Conservation (phyloP, 2,797 vertebrate genomes). For the Alfaro cultratus region DNA sequence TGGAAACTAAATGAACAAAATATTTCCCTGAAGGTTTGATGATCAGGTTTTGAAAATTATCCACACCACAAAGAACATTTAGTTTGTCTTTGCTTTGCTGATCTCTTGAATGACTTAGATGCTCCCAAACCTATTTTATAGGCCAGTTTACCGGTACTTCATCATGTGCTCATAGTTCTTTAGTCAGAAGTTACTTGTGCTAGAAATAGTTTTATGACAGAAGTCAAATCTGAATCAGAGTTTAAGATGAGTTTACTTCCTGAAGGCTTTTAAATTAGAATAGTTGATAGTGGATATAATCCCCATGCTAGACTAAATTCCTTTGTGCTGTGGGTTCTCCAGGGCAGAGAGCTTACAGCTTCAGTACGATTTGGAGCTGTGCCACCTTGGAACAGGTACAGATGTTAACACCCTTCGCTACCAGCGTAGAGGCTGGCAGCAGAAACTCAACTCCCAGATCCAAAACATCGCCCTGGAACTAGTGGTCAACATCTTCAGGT, state of each 20-base stretch:
- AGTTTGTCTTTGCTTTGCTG: neutral
- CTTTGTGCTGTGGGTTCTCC: neutral
- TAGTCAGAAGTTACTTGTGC: neutral
- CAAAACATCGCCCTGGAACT: conserved; percentile 87
- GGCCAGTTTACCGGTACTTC: neutral
- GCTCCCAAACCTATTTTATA: neutral
- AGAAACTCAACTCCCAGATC: conserved; percentile 85
- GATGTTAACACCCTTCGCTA: conserved; percentile 80
- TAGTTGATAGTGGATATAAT: neutral
- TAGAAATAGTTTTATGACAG: neutral
- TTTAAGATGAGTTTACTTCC: neutral
- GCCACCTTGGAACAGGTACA: conserved; percentile 79
- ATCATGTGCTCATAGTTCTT: neutral
- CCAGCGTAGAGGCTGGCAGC: conserved; percentile 88
- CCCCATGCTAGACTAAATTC: neutral
- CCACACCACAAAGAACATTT: neutral
- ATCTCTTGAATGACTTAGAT: neutral
- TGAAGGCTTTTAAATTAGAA: conserved; percentile 24
- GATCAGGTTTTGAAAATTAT: neutral
- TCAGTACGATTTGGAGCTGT: conserved; percentile 90
- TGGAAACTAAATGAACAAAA: neutral
- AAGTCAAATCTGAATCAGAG: neutral
- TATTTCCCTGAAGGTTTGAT: neutral
- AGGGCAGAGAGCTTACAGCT: conserved; percentile 85
- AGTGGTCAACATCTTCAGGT: conserved; percentile 94